Evolutionary conservation across 2,888 invertebrate genomes (phyloP).

Genomic region (Polyploca ridens): DNA sequence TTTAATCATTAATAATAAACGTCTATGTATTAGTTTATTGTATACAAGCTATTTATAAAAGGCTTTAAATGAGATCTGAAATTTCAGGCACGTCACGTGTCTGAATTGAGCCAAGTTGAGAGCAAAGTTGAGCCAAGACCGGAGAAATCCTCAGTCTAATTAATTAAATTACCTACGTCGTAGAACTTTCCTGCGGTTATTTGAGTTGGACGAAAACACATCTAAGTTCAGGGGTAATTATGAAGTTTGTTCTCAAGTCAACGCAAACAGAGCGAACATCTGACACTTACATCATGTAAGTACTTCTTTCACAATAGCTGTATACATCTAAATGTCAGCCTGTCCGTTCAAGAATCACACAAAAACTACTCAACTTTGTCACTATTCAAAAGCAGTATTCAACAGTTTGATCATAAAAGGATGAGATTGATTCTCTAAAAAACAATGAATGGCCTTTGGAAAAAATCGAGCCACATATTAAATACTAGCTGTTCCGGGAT

Average conservation of each 20-base stretch:
- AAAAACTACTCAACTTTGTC: too few relatives aligned
- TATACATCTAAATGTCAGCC: too few relatives aligned
- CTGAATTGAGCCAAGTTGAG: not conserved
- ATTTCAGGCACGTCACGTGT: not conserved
- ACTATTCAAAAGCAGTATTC: too few relatives aligned
- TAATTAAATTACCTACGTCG: conserved; percentile 22
- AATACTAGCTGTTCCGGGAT: too few relatives aligned
- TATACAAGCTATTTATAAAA: too few relatives aligned
- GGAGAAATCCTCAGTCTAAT: conserved; percentile 20
- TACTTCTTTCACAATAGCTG: not conserved
- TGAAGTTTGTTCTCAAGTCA: conserved; percentile 27
- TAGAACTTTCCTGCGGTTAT: conserved; percentile 25
- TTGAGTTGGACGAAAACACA: conserved; percentile 21
- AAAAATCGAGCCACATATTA: too few relatives aligned
- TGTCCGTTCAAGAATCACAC: too few relatives aligned
- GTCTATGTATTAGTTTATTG: too few relatives aligned
- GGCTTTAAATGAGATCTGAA: not conserved
- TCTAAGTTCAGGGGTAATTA: conserved; percentile 27
- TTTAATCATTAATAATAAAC: too few relatives aligned
- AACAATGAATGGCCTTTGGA: too few relatives aligned
- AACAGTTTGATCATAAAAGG: too few relatives aligned
- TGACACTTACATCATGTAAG: not conserved
- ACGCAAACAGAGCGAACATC: conserved; percentile 19
- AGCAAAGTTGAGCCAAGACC: not conserved
- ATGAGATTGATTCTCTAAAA: too few relatives aligned